A percentile compares a stretch with the other conserved stretches of the same genome.
Conservation (phyloP, 2,113 vertebrate species). For the Chamaea fasciata region DNA sequence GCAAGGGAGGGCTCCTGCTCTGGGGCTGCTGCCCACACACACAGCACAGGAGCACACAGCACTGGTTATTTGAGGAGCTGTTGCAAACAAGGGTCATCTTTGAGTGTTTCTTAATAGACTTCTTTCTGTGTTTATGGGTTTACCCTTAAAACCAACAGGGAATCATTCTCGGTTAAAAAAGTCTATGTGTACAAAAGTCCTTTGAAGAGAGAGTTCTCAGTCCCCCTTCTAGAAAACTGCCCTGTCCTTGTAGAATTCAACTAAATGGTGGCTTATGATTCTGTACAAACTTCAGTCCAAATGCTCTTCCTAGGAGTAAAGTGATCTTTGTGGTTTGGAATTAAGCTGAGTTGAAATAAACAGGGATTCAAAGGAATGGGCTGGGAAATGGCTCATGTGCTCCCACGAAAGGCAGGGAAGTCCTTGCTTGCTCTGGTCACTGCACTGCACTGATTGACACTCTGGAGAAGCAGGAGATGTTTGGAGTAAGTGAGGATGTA, state of each 20-base stretch:
- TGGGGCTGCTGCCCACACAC: not conserved
- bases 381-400: not conserved
- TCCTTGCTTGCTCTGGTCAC: not conserved
- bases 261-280: not conserved
- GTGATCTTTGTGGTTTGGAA: not conserved
- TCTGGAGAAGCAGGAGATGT: not conserved
- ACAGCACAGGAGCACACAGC: not conserved
- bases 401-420: not conserved
- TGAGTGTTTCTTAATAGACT: not conserved
- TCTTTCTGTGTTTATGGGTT: not conserved
- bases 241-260: not conserved
- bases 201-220: not conserved
- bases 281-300: not conserved
- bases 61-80: not conserved
- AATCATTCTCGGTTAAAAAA: not conserved
- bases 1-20: not conserved
- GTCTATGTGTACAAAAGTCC: not conserved
- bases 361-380: not conserved
- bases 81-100: not conserved
- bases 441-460: not conserved
- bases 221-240: not conserved
- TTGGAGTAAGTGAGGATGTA: not conserved
- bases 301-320: not conserved
- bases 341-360: not conserved
- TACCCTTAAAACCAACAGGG: not conserved